These are phyloP conservation scores for Tragelaphus scriptus DNA, from an alignment of 2,113 vertebrate genomes.

Conservation along the genomic window DNA sequence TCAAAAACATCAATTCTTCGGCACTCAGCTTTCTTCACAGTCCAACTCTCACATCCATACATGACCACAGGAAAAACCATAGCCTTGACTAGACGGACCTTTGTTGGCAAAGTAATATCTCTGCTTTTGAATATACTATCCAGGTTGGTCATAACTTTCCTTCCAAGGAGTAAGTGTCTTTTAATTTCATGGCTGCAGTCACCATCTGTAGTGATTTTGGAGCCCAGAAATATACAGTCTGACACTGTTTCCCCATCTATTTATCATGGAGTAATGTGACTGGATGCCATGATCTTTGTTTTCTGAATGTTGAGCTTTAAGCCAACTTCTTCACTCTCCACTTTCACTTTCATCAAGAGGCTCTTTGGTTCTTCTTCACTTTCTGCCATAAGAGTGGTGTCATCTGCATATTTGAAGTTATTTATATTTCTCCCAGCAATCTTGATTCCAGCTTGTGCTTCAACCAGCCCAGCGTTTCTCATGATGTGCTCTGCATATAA, in stretches of 20 bases:
- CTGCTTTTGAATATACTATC: neutral
- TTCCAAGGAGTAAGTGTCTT: neutral
- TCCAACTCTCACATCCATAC: neutral
- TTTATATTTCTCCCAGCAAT: neutral
- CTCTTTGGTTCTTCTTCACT: neutral
- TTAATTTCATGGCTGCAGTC: neutral
- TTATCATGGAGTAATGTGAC: neutral
- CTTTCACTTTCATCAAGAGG: neutral
- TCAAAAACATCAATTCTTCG: neutral
- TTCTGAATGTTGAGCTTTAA: neutral
- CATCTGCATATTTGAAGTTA: neutral
- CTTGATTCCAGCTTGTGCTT: neutral
- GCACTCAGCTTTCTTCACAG: accelerated
- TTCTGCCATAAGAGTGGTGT: neutral
- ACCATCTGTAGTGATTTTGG: neutral
- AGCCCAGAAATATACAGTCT: neutral
- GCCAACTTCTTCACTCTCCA: neutral
- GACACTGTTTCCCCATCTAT: neutral
- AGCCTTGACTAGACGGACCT: neutral
- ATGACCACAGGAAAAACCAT: neutral
- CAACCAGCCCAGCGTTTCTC: neutral
- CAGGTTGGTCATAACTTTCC: neutral
- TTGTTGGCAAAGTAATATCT: neutral
- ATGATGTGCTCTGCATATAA: neutral
- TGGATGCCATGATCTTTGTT: neutral